Conservation (phyloP, 2,888 invertebrate genomes). For the Octodonta nipae region DNA sequence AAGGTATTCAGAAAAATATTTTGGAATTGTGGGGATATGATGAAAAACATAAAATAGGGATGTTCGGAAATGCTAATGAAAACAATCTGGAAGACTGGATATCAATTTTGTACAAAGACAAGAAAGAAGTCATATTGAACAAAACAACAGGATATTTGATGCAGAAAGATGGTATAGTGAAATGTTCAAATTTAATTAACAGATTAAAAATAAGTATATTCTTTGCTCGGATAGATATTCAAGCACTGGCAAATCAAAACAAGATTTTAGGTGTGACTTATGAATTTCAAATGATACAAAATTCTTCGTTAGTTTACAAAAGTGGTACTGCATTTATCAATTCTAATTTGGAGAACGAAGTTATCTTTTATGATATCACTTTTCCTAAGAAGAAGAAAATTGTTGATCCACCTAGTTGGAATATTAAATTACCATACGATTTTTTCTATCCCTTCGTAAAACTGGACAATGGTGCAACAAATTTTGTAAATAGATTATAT, state of each 20-base stretch:
- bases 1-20: conserved; percentile 25
- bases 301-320: conserved; percentile 13
- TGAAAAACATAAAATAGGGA: too few species aligned
- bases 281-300: conserved; percentile 18
- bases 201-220: conserved; percentile 33
- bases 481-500: too few species aligned
- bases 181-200: conserved; percentile 31
- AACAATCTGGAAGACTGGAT: conserved; percentile 37
- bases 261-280: conserved; percentile 28
- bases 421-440: conserved; percentile 44
- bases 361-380: conserved; percentile 38
- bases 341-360: conserved; percentile 19
- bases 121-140: conserved; percentile 25
- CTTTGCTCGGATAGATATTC: conserved; percentile 34
- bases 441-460: conserved; percentile 49
- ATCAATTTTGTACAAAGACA: conserved; percentile 33
- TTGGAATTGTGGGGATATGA: conserved; percentile 22
- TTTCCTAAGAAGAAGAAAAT: conserved; percentile 34
- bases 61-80: conserved; percentile 38
- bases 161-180: conserved; percentile 22
- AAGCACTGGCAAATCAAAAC: conserved; percentile 26
- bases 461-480: conserved; percentile 18
- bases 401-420: conserved; percentile 42
- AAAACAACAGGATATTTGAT: conserved; percentile 26
- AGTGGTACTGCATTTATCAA: conserved; percentile 13